Evolutionary conservation across 30 jellyfish, hydroid and myxozoan genomes (phyloP).

Genomic region (Hydra vulgaris): DNA sequence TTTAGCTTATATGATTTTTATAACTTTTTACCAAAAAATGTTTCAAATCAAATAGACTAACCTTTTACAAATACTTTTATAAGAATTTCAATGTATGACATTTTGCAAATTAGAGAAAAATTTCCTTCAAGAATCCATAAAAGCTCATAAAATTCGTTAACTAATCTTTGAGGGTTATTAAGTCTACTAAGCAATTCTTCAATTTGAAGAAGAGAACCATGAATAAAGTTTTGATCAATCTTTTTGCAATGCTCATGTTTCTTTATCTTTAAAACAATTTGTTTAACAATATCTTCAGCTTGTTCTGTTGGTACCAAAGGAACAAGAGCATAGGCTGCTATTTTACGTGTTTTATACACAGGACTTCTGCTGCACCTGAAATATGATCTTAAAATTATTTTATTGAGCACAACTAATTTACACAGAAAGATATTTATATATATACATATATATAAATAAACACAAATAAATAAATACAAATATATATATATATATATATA

Average conservation of each 20-base stretch:
- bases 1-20: too few species aligned
- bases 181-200: neutral
- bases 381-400: too few species aligned
- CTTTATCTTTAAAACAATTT: conserved; percentile 12
- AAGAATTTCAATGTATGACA: neutral
- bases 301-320: conserved; percentile 50
- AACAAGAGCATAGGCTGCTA: conserved; percentile 74
- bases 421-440: too few species aligned
- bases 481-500: too few species aligned
- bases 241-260: neutral
- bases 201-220: conserved; percentile 14
- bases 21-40: too few species aligned
- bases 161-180: neutral
- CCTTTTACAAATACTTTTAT: too few species aligned
- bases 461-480: too few species aligned
- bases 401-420: neutral
- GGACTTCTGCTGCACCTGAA: conserved; percentile 58
- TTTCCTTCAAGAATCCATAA: neutral
- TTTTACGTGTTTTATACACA: conserved; percentile 58
- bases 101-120: neutral
- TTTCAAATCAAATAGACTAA: too few species aligned
- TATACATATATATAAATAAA: too few species aligned
- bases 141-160: neutral
- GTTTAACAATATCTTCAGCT: conserved; percentile 19
- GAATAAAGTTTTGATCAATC: conserved; percentile 14